Conservation (phyloP, 2,888 invertebrate genomes). For the Drosophila paranaensis region DNA sequence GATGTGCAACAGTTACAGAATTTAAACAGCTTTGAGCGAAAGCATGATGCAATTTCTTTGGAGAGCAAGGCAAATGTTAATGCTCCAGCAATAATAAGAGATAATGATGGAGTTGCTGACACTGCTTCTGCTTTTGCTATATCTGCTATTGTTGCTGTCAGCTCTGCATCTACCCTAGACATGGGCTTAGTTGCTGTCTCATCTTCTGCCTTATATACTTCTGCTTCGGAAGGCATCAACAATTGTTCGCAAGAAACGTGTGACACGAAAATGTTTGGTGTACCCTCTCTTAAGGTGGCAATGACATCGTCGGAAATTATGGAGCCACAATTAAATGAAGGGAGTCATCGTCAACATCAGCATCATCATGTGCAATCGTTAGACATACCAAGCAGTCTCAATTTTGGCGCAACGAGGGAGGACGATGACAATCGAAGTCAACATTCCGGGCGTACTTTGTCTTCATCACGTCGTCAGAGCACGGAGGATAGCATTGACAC, state of each 20-base stretch:
- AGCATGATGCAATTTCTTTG: slow-evolving; percentile 19
- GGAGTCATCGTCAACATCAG: background rate
- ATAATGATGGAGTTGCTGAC: background rate
- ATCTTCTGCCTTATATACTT: background rate
- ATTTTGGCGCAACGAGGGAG: slow-evolving; percentile 85
- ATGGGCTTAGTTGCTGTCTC: background rate
- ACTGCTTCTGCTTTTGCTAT: background rate
- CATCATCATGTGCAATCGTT: slow-evolving; percentile 85
- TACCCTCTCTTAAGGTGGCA: slow-evolving; percentile 1
- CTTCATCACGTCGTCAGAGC: slow-evolving; percentile 94
- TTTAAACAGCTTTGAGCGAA: slow-evolving; percentile 9
- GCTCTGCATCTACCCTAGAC: background rate
- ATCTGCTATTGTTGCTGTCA: background rate
- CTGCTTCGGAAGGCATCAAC: background rate
- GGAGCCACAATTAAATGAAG: slow-evolving; percentile 8
- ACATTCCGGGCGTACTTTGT: slow-evolving; percentile 94
- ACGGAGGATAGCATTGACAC: slow-evolving; percentile 97
- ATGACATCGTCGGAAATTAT: background rate
- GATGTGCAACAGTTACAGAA: background rate
- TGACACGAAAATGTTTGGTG: slow-evolving; percentile 3
- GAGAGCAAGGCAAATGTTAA: slow-evolving; percentile 15
- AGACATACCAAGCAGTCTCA: slow-evolving; percentile 88
- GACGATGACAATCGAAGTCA: slow-evolving; percentile 95
- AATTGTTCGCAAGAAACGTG: background rate
- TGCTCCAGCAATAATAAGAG: background rate